A percentile compares a stretch with the other conserved stretches of the same genome.
phyloP scores from a whole-genome alignment of 2,888 invertebrate species.

The Julus scanicus region DNA sequence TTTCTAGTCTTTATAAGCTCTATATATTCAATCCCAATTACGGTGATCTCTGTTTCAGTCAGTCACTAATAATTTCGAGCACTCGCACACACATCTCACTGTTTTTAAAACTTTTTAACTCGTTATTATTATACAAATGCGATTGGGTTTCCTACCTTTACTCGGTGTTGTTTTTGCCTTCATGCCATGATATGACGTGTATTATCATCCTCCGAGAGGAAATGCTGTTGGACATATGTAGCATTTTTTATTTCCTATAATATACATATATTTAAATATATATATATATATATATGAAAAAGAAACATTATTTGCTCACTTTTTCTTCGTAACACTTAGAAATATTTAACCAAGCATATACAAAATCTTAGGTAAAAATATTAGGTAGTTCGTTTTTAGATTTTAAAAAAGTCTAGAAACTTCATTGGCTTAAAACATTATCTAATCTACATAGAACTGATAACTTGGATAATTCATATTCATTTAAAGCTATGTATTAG shows the following conservation, averaged over 20 bases:
- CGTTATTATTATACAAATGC: constrained; percentile 47
- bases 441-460: not conserved
- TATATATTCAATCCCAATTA: constrained; percentile 38
- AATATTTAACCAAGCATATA: constrained; percentile 20
- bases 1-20: constrained; percentile 44
- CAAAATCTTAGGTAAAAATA: not conserved
- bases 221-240: constrained; percentile 43
- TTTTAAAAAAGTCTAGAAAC: constrained; percentile 16
- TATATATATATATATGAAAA: constrained; percentile 21
- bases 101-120: constrained; percentile 45
- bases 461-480: not conserved
- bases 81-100: constrained; percentile 44
- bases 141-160: constrained; percentile 45
- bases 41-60: constrained; percentile 38
- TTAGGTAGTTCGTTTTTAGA: constrained; percentile 1
- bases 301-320: constrained; percentile 51
- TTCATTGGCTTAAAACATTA: not conserved
- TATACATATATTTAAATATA: constrained; percentile 45
- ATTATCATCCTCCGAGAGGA: constrained; percentile 47
- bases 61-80: constrained; percentile 45
- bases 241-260: constrained; percentile 48
- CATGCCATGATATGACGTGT: constrained; percentile 47
- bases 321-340: constrained; percentile 47
- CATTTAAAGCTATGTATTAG: too few species aligned
- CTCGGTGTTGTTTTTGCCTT: constrained; percentile 43